phyloP scores from a whole-genome alignment of 2,113 vertebrate species.

The Piaya cayana region DNA sequence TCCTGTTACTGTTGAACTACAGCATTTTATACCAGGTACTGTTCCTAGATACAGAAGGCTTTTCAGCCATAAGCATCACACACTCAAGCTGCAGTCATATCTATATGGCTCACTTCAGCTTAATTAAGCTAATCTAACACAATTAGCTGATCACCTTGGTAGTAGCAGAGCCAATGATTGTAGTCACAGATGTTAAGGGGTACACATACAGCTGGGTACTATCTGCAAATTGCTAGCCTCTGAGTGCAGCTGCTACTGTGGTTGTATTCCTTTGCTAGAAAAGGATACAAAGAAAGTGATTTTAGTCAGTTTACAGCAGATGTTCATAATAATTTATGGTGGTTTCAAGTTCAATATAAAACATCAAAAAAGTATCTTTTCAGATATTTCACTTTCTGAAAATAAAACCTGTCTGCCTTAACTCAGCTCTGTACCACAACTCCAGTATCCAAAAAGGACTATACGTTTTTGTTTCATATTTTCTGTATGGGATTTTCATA shows the following conservation, averaged over 20 bases:
- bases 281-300: neutral
- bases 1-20: neutral
- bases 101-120: neutral
- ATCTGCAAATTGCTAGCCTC: neutral
- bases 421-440: neutral
- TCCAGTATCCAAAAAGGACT: neutral
- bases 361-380: neutral
- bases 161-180: neutral
- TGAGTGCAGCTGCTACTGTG: neutral
- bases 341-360: neutral
- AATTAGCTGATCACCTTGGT: neutral
- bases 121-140: neutral
- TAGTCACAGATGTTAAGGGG: neutral
- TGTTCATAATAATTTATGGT: neutral
- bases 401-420: neutral
- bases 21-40: neutral
- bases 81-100: neutral
- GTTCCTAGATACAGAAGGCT: neutral
- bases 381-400: neutral
- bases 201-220: neutral
- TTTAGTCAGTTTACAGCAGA: neutral
- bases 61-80: neutral
- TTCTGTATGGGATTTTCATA: neutral
- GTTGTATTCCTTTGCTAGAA: neutral
- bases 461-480: neutral